A percentile compares a stretch with the other conserved stretches of the same genome.
Conservation (phyloP, 2,888 invertebrate species). For the Micoletzkya japonica region DNA sequence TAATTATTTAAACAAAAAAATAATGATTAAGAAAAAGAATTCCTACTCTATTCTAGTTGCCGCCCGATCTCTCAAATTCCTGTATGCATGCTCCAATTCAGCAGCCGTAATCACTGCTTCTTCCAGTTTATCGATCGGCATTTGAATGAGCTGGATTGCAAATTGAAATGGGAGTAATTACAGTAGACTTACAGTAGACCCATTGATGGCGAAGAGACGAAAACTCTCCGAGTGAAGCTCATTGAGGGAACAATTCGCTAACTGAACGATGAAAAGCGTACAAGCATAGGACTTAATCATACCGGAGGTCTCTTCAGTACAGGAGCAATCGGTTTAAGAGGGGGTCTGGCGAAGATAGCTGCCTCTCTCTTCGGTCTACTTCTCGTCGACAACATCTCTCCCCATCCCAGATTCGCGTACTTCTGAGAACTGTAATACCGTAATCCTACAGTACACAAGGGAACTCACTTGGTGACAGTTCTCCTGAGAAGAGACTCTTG, state of each 20-base stretch:
- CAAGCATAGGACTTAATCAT: background rate
- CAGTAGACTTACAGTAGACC: too few species aligned
- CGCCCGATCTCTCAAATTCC: too few species aligned
- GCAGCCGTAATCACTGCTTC: conserved; percentile 6
- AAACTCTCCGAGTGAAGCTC: conserved; percentile 17
- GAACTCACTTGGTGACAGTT: background rate
- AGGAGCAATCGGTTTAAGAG: background rate
- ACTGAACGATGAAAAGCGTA: background rate
- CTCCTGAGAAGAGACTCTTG: background rate
- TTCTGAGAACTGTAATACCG: background rate
- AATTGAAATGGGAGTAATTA: too few species aligned
- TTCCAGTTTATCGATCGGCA: conserved; percentile 10
- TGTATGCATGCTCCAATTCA: conserved; percentile 11
- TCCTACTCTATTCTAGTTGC: too few species aligned
- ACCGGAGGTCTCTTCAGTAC: background rate
- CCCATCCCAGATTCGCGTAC: conserved; percentile 22
- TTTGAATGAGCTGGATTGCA: conserved; percentile 16
- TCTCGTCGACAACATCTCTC: conserved; percentile 19
- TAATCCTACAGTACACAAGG: too few species aligned
- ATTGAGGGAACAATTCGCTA: conserved; percentile 3
- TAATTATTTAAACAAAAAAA: too few species aligned
- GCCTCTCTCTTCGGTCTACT: background rate
- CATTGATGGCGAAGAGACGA: background rate
- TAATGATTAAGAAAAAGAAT: too few species aligned
- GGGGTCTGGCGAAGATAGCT: background rate